Conservation (phyloP, 2,888 invertebrate species). For the Dichetophora obliterata region DNA sequence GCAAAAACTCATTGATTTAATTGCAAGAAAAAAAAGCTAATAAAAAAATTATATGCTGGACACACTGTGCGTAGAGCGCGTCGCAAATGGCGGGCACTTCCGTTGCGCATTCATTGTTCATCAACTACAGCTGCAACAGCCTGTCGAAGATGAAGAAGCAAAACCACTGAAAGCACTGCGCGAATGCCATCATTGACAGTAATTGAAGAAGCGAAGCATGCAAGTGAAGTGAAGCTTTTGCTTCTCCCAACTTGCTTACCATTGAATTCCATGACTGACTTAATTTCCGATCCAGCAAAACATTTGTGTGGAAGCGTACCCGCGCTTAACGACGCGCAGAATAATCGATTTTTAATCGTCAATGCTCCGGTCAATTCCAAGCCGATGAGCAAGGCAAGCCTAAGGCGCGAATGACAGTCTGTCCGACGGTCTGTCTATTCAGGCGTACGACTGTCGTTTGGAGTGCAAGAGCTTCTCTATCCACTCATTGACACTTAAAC, state of each 20-base stretch:
- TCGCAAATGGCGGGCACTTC: conserved; percentile 19
- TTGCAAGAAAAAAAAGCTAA: background rate
- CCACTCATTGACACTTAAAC: background rate
- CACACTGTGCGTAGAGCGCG: background rate
- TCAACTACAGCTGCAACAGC: background rate
- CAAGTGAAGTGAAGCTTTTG: background rate
- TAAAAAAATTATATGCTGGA: background rate
- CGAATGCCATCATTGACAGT: background rate
- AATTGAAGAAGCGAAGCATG: background rate
- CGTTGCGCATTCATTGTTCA: background rate
- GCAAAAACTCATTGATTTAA: background rate
- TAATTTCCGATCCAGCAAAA: background rate
- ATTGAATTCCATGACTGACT: background rate
- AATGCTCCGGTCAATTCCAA: conserved; percentile 41
- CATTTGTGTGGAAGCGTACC: background rate
- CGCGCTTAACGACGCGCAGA: conserved; percentile 32
- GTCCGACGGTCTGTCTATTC: conserved; percentile 1
- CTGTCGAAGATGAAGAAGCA: background rate
- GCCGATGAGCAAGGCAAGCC: conserved; percentile 13
- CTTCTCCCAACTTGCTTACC: background rate
- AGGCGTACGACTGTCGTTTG: background rate
- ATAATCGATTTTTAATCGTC: conserved; percentile 55
- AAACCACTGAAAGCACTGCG: background rate
- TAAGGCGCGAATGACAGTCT: conserved; percentile 26
- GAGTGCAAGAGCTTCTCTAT: background rate